Conservation (phyloP, 2,113 vertebrate species). For the Callithrix jacchus region DNA sequence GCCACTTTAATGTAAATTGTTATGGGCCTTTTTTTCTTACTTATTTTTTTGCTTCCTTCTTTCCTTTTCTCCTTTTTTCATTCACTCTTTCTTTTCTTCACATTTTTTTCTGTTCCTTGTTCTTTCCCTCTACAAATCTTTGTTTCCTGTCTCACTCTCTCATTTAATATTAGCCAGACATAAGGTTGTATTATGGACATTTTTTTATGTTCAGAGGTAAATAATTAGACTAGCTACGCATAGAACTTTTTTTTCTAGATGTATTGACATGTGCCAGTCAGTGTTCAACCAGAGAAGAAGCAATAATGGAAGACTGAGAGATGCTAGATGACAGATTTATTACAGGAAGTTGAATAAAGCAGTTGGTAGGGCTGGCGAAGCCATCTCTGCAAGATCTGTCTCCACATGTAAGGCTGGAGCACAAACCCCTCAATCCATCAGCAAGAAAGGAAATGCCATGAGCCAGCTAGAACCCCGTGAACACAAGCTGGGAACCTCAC, state of each 20-base stretch:
- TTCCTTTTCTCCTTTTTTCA: too few relatives aligned
- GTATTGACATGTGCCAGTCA: background rate
- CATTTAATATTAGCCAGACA: background rate
- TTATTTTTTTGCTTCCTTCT: background rate
- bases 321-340: background rate
- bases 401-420: background rate
- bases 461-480: background rate
- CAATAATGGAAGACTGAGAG: background rate
- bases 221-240: background rate
- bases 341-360: background rate
- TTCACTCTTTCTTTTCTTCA: too few relatives aligned
- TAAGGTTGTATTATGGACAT: background rate
- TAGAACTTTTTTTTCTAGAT: background rate
- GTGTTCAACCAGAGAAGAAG: background rate
- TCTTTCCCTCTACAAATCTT: background rate
- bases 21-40: background rate
- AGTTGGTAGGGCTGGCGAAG: too few relatives aligned
- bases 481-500: background rate
- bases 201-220: background rate
- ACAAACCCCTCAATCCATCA: too few relatives aligned
- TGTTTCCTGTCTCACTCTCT: background rate
- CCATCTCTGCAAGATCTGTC: background rate
- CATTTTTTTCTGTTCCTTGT: background rate
- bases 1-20: background rate
- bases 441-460: too few relatives aligned